Conservation (phyloP, 2,797 vertebrate species). For the Gymnodraco acuticeps region DNA sequence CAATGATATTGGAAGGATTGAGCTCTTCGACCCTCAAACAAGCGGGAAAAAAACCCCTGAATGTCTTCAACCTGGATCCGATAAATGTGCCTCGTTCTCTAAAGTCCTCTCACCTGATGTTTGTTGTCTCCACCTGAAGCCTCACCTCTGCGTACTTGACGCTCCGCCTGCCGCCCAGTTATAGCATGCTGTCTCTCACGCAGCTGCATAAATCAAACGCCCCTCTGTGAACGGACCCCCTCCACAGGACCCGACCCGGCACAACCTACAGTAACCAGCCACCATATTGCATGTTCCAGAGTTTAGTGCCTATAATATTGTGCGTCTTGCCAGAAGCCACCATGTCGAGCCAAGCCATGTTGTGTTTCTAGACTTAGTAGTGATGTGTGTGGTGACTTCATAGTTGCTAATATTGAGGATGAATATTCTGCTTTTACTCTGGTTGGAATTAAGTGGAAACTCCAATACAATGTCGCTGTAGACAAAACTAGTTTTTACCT, state of each 20-base stretch:
- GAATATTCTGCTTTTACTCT: conserved; percentile 80
- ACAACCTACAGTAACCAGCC: conserved; percentile 73
- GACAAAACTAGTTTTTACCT: conserved; percentile 80
- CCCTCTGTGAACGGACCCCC: conserved; percentile 56
- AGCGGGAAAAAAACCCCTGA: conserved; percentile 7
- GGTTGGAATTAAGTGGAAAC: conserved; percentile 73
- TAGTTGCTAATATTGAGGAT: conserved; percentile 77
- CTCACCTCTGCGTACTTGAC: conserved; percentile 43
- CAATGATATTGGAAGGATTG: background rate
- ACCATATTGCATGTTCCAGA: conserved; percentile 81
- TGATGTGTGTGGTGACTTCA: conserved; percentile 77
- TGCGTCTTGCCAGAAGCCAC: conserved; percentile 80
- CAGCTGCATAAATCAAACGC: conserved; percentile 48
- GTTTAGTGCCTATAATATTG: conserved; percentile 81
- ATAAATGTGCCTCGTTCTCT: conserved; percentile 44
- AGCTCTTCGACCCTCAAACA: background rate
- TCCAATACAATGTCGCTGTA: conserved; percentile 78
- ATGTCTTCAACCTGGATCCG: conserved; percentile 34
- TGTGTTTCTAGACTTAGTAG: conserved; percentile 80
- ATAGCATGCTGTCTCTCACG: conserved; percentile 52
- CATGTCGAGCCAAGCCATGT: conserved; percentile 78
- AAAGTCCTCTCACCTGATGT: conserved; percentile 1
- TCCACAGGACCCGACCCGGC: conserved; percentile 59
- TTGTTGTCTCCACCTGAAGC: conserved; percentile 1
- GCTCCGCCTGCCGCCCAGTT: conserved; percentile 29